A percentile compares a stretch with the other conserved stretches of the same genome.
Conservation (phyloP, 2,797 vertebrate genomes). For the Carduelis carduelis region DNA sequence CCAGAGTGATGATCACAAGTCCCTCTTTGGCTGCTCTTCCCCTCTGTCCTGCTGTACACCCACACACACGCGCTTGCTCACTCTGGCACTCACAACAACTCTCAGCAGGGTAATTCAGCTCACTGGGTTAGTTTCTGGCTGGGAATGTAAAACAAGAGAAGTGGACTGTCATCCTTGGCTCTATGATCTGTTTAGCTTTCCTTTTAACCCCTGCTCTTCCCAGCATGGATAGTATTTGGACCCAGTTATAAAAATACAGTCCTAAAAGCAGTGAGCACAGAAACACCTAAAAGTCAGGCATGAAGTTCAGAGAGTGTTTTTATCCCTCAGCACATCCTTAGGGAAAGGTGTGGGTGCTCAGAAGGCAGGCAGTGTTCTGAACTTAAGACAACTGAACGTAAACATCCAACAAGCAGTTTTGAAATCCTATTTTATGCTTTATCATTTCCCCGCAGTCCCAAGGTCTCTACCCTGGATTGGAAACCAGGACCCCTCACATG, state of each 20-base stretch:
- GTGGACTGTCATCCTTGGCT: conserved; percentile 6
- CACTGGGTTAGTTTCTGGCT: background rate
- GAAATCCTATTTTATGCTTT: background rate
- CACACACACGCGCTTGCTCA: background rate
- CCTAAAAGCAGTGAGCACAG: background rate
- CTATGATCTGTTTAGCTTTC: background rate
- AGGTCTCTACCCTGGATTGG: background rate
- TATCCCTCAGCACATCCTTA: accelerated
- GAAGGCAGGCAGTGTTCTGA: background rate
- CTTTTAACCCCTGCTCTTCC: conserved; percentile 22
- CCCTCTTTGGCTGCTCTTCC: background rate
- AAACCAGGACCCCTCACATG: background rate
- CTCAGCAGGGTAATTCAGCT: background rate
- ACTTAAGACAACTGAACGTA: background rate
- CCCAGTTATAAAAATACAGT: background rate
- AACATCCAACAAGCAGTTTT: background rate
- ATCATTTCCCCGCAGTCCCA: background rate
- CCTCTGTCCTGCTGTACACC: background rate
- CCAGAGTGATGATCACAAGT: background rate
- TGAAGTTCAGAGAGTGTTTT: background rate
- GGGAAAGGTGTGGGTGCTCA: background rate
- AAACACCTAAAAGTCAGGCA: background rate
- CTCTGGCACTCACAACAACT: background rate
- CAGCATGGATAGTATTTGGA: background rate
- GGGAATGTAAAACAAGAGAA: background rate